Evolutionary conservation across 1,140 invertebrate genomes (phyloP).

Genomic region (Pollicipes pollicipes): DNA sequence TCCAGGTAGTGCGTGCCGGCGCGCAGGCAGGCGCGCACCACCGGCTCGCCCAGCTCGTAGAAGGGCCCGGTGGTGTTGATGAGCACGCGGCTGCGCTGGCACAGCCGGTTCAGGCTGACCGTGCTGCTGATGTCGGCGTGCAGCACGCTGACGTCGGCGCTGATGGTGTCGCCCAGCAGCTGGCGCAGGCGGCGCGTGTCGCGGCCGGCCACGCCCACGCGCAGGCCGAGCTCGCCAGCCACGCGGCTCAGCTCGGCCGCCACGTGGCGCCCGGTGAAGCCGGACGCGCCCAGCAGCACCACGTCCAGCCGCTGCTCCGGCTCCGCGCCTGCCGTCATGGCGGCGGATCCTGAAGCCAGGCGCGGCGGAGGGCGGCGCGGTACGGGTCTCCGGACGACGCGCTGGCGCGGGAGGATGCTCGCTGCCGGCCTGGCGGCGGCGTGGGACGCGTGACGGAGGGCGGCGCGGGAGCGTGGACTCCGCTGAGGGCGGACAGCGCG

Average conservation of each 20-base stretch:
- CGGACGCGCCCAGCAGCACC: not conserved
- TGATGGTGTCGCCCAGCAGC: not conserved
- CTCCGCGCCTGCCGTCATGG: too few relatives aligned
- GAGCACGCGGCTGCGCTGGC: not conserved
- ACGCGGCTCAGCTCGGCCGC: not conserved
- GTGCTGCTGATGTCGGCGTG: not conserved
- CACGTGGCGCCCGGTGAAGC: not conserved
- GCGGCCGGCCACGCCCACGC: not conserved
- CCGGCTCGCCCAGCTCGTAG: not conserved
- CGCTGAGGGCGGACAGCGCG: too few relatives aligned
- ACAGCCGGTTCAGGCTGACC: not conserved
- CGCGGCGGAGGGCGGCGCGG: too few relatives aligned
- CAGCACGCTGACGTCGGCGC: not conserved
- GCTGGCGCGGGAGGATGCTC: too few relatives aligned
- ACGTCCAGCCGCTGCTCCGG: not conserved
- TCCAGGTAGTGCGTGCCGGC: conserved; percentile 3
- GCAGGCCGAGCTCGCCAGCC: not conserved
- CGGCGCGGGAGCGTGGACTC: too few relatives aligned
- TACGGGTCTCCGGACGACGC: too few relatives aligned
- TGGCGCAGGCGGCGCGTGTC: not conserved
- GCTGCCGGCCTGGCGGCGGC: too few relatives aligned
- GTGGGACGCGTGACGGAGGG: too few relatives aligned
- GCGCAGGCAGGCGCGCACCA: not conserved
- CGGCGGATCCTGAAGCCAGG: too few relatives aligned
- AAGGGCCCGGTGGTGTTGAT: not conserved